Conservation (phyloP, 2,113 vertebrate genomes). For the Chrysochloris asiatica region DNA sequence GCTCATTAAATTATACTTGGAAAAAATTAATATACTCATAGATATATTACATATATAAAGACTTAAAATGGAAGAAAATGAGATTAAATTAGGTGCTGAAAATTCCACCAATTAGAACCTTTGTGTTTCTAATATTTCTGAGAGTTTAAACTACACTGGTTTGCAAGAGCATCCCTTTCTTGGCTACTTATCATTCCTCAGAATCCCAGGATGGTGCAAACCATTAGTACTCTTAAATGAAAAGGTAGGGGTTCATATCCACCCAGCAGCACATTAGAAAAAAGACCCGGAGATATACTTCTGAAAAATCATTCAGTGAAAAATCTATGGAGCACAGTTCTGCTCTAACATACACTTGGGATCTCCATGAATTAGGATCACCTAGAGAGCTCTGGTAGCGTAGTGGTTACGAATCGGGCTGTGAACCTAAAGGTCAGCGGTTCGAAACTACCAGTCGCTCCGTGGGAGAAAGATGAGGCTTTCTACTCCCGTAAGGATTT, state of each 20-base stretch:
- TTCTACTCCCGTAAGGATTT: too few relatives aligned
- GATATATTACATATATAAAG: not conserved
- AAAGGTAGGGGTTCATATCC: not conserved
- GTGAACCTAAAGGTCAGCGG: too few relatives aligned
- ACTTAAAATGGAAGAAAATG: not conserved
- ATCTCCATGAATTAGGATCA: too few relatives aligned
- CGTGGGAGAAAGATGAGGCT: too few relatives aligned
- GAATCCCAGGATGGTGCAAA: not conserved
- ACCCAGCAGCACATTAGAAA: not conserved
- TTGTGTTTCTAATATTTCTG: not conserved
- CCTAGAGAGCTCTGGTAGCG: too few relatives aligned
- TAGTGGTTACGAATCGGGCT: too few relatives aligned
- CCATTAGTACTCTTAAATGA: not conserved
- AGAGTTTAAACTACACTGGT: not conserved
- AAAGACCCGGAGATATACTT: not conserved
- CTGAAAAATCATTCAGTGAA: not conserved
- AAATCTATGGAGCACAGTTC: not conserved
- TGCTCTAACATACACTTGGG: not conserved
- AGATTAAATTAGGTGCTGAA: not conserved
- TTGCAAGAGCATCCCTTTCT: not conserved
- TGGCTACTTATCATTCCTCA: not conserved
- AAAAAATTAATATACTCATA: not conserved
- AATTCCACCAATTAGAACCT: not conserved
- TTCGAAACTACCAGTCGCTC: too few relatives aligned
- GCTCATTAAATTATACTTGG: not conserved